phyloP scores from a whole-genome alignment of 2,888 invertebrate species.

The Catocala sponsa region DNA sequence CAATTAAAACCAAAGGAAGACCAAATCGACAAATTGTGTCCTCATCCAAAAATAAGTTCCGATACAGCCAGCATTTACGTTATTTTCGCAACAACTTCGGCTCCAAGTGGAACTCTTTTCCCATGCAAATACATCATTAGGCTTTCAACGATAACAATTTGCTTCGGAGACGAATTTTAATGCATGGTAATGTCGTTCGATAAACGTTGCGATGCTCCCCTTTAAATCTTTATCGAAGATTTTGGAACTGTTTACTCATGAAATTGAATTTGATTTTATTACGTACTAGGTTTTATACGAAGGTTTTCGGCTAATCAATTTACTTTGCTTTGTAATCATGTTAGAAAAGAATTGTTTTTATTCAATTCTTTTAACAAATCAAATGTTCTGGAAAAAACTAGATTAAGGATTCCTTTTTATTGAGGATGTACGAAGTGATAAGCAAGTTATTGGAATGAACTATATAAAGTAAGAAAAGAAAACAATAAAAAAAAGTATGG shows the following conservation, averaged over 20 bases:
- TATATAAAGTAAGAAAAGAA: too few relatives aligned
- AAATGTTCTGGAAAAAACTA: too few relatives aligned
- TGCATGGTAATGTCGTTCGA: conserved; percentile 66
- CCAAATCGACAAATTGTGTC: background rate
- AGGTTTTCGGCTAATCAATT: background rate
- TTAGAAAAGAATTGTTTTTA: background rate
- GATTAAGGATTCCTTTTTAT: too few relatives aligned
- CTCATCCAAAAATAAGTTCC: background rate
- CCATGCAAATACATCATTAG: conserved; percentile 81
- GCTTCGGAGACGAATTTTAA: conserved; percentile 71
- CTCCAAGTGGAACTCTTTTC: conserved; percentile 67
- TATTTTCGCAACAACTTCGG: conserved; percentile 26
- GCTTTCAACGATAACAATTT: conserved; percentile 70
- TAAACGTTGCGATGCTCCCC: conserved; percentile 41
- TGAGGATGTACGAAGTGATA: too few relatives aligned
- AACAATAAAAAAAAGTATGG: too few relatives aligned
- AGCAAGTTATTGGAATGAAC: too few relatives aligned
- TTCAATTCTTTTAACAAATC: too few relatives aligned
- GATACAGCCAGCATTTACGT: conserved; percentile 9
- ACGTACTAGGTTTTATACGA: conserved; percentile 15
- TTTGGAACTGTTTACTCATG: conserved; percentile 30
- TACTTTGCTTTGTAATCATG: background rate
- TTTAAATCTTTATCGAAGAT: conserved; percentile 37
- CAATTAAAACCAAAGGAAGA: background rate
- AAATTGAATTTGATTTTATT: conserved; percentile 38